Conservation (phyloP, 53 echinoderm and acorn worm genomes). For the Temnopleurus reevesii region DNA sequence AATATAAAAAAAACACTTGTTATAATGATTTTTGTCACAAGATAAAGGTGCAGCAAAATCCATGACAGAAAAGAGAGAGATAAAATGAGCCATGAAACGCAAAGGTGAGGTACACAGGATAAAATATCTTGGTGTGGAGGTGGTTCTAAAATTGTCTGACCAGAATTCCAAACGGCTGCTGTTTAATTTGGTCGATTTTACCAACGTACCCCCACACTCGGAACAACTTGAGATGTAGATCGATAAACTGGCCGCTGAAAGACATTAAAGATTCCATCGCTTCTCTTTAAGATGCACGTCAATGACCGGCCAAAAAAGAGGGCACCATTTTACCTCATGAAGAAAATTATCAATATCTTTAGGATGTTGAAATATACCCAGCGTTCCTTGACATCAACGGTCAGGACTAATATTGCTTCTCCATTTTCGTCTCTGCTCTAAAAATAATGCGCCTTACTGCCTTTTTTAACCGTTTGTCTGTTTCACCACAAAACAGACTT, state of each 20-base stretch:
- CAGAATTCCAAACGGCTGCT: slow-evolving; percentile 2
- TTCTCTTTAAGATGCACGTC: background rate
- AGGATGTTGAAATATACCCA: background rate
- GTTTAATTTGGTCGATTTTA: slow-evolving; percentile 9
- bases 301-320: slow-evolving; percentile 20
- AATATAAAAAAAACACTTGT: background rate
- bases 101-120: background rate
- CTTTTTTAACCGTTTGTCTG: too few relatives aligned
- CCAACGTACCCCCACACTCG: background rate
- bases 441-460: too few relatives aligned
- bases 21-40: background rate
- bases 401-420: background rate
- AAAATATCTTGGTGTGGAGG: background rate
- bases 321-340: background rate
- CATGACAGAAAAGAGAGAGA: too few relatives aligned
- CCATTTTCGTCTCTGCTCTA: background rate
- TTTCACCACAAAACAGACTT: too few relatives aligned
- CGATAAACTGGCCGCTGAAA: slow-evolving; percentile 34
- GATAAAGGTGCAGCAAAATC: too few relatives aligned
- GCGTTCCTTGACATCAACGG: background rate
- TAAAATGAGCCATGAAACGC: too few relatives aligned
- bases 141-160: background rate
- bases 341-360: background rate
- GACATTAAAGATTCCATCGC: slow-evolving; percentile 24
- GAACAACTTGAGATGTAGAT: slow-evolving; percentile 28